Evolutionary conservation across 2,888 invertebrate genomes (phyloP).

Genomic region (Hypena proboscidalis): DNA sequence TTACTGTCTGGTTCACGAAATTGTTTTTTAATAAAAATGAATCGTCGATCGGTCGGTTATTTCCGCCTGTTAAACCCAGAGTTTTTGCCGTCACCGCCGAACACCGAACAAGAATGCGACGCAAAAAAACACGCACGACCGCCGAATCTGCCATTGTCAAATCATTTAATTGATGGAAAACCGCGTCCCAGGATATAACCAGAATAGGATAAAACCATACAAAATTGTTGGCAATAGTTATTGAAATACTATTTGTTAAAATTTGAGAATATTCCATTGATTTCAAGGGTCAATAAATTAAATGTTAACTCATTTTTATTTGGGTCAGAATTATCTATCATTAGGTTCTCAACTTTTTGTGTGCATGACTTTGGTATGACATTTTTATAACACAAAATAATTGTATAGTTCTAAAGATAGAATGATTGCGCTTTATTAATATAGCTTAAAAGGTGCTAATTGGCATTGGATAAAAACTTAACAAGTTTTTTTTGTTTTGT

Average conservation of each 20-base stretch:
- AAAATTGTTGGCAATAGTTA: too few species aligned
- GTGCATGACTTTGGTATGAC: constrained; percentile 10
- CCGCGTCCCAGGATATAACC: too few species aligned
- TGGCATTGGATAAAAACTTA: constrained; percentile 10
- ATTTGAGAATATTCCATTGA: too few species aligned
- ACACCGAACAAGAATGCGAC: constrained; percentile 25
- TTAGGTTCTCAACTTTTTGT: constrained; percentile 2
- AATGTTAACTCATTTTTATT: constrained; percentile 3
- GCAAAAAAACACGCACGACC: constrained; percentile 24
- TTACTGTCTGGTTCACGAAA: constrained; percentile 9
- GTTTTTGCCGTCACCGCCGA: constrained; percentile 30
- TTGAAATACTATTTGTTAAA: too few species aligned
- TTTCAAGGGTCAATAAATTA: background rate
- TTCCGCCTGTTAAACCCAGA: constrained; percentile 33
- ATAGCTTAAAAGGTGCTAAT: constrained; percentile 16
- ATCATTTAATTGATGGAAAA: constrained; percentile 16
- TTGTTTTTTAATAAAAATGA: constrained; percentile 30
- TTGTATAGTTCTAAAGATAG: constrained; percentile 7
- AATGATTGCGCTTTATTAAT: constrained; percentile 6
- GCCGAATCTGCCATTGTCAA: constrained; percentile 27
- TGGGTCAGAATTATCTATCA: constrained; percentile 6
- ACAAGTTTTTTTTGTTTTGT: too few species aligned
- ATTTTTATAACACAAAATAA: constrained; percentile 7
- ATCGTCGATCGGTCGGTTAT: constrained; percentile 25
- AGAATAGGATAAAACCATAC: too few species aligned